Conservation (phyloP, 2,888 invertebrate species). For the Auanema sp. region DNA sequence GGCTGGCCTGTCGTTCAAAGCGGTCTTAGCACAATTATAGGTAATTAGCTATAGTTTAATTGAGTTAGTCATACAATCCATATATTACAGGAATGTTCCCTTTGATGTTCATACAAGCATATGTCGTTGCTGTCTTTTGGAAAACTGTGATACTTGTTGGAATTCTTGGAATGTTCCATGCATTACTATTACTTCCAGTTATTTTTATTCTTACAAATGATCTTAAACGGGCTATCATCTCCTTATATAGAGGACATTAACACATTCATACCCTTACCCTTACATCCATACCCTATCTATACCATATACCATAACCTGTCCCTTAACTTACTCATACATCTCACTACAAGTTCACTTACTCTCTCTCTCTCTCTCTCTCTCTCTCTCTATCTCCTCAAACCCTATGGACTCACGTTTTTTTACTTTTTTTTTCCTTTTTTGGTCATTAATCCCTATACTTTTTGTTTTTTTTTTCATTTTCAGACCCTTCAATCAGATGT, state of each 20-base stretch:
- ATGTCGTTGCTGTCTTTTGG: constrained; percentile 62
- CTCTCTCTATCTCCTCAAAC: neutral
- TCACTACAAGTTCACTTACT: too few relatives aligned
- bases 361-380: neutral
- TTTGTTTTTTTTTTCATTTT: too few relatives aligned
- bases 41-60: constrained; percentile 15
- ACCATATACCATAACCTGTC: too few relatives aligned
- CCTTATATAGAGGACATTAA: constrained; percentile 12
- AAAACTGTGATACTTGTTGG: constrained; percentile 60
- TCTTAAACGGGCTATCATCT: constrained; percentile 24
- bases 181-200: constrained; percentile 56
- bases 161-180: constrained; percentile 57
- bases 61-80: too few relatives aligned
- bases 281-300: too few relatives aligned
- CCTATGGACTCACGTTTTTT: neutral
- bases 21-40: constrained; percentile 52
- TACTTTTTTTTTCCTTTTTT: neutral
- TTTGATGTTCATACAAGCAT: constrained; percentile 58
- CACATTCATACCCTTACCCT: neutral
- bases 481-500: too few relatives aligned
- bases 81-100: constrained; percentile 53
- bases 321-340: too few relatives aligned
- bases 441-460: too few relatives aligned
- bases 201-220: constrained; percentile 54
- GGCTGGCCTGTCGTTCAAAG: constrained; percentile 62